A percentile compares a stretch with the other conserved stretches of the same genome.
Conservation (phyloP, 2,797 vertebrate species). For the Dryobates pubescens region DNA sequence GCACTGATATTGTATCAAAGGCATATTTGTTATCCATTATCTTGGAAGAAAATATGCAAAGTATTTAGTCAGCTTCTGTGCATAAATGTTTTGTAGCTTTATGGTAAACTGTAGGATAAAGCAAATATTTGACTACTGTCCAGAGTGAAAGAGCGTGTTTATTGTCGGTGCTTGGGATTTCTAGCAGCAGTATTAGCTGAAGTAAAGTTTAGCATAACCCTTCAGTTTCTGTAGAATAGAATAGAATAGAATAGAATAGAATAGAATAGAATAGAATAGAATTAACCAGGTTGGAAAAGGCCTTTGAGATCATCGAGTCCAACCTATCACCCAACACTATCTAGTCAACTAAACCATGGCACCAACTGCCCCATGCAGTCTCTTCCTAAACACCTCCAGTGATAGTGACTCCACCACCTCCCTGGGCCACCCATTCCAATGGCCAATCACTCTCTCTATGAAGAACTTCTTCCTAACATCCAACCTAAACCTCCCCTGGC, state of each 20-base stretch:
- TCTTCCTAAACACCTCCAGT: too few species aligned
- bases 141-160: constrained; percentile 15
- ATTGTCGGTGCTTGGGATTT: constrained; percentile 44
- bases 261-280: rapidly evolving
- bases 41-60: background rate
- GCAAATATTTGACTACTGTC: constrained; percentile 34
- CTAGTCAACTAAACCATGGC: too few species aligned
- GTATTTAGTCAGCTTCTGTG: background rate
- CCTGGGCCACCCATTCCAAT: too few species aligned
- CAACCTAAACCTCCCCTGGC: too few species aligned
- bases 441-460: too few species aligned
- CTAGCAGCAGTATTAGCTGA: constrained; percentile 15
- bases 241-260: too few species aligned
- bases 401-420: too few species aligned
- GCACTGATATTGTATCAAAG: background rate
- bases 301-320: too few species aligned
- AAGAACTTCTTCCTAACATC: too few species aligned
- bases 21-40: background rate
- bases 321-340: too few species aligned
- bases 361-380: too few species aligned
- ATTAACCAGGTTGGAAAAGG: background rate
- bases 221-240: constrained; percentile 1
- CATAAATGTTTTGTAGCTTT: constrained; percentile 60
- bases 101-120: constrained; percentile 33
- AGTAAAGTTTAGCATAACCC: constrained; percentile 49